A percentile compares a stretch with the other conserved stretches of the same genome.
Conservation (phyloP, 2,888 invertebrate genomes). For the Halocaridina rubra region DNA sequence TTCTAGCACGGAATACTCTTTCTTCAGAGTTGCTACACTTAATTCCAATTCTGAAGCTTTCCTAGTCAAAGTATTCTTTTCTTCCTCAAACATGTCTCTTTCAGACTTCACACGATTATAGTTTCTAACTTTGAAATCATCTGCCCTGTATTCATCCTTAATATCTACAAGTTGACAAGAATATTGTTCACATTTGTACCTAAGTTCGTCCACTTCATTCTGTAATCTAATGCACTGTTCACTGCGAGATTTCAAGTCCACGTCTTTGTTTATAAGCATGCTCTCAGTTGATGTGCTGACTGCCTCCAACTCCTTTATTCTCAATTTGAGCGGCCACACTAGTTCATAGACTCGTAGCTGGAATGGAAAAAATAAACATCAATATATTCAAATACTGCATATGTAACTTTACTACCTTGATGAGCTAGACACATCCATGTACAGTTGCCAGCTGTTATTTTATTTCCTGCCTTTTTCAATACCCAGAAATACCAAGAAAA, state of each 20-base stretch:
- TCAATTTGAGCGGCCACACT: conserved; percentile 49
- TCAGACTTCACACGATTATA: conserved; percentile 54
- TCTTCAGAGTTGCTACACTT: conserved; percentile 32
- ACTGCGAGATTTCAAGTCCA: conserved; percentile 27
- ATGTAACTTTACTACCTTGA: too few species aligned
- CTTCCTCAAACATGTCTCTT: conserved; percentile 50
- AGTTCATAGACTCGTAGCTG: conserved; percentile 58
- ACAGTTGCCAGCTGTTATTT: too few species aligned
- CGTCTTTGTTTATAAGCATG: conserved; percentile 15
- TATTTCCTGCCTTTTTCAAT: too few species aligned
- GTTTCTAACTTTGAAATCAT: conserved; percentile 58
- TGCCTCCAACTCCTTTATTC: conserved; percentile 42
- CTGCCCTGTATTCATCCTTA: conserved; percentile 44
- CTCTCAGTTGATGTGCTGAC: conserved; percentile 42
- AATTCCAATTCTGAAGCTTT: conserved; percentile 27
- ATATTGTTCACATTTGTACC: conserved; percentile 38
- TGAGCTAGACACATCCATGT: too few species aligned
- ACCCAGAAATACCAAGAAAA: too few species aligned
- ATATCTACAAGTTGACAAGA: conserved; percentile 35
- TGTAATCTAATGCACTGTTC: conserved; percentile 21
- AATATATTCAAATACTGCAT: too few species aligned
- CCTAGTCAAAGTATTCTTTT: conserved; percentile 16
- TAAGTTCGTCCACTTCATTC: conserved; percentile 36
- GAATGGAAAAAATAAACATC: background rate
- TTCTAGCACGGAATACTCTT: conserved; percentile 45